These are phyloP conservation scores for Drosophila neonasuta DNA, from an alignment of 2,888 invertebrate genomes.

Conservation along the genomic window DNA sequence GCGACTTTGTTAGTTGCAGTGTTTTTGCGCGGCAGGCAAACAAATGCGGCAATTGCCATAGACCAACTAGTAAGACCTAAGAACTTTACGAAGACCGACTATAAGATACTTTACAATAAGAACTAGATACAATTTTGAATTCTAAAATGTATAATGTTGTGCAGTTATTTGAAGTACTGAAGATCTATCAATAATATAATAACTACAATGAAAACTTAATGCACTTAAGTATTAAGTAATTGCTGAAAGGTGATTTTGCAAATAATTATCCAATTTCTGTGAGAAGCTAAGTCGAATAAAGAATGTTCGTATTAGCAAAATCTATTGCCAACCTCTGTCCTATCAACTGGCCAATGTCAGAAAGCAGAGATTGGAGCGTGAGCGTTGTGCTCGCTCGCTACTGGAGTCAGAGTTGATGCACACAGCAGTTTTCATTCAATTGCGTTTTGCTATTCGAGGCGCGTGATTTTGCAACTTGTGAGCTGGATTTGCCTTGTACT, in stretches of 20 bases:
- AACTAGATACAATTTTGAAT: too few species aligned
- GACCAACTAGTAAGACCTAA: slow-evolving; percentile 22
- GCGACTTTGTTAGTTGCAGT: slow-evolving; percentile 64
- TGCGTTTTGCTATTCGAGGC: slow-evolving; percentile 64
- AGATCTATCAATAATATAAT: too few species aligned
- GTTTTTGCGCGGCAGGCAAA: slow-evolving; percentile 51
- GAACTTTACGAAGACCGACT: slow-evolving; percentile 3
- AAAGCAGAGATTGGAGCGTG: slow-evolving; percentile 3
- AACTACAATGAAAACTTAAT: too few species aligned
- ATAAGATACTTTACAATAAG: slow-evolving; percentile 3
- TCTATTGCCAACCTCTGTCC: background rate
- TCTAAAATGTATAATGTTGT: too few species aligned
- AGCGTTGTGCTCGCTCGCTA: background rate
- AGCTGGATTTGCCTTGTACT: slow-evolving; percentile 65
- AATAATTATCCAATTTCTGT: background rate
- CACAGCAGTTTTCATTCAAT: slow-evolving; percentile 62
- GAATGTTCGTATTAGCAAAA: background rate
- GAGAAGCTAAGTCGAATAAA: background rate
- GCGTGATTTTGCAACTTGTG: slow-evolving; percentile 76
- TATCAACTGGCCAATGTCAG: slow-evolving; percentile 8
- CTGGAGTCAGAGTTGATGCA: slow-evolving; percentile 9
- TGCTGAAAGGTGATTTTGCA: background rate
- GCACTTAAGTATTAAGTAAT: too few species aligned
- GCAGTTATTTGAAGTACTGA: too few species aligned
- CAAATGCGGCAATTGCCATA: slow-evolving; percentile 55